phyloP scores from a whole-genome alignment of 2,888 invertebrate species.

The Muschampia plurimacula region DNA sequence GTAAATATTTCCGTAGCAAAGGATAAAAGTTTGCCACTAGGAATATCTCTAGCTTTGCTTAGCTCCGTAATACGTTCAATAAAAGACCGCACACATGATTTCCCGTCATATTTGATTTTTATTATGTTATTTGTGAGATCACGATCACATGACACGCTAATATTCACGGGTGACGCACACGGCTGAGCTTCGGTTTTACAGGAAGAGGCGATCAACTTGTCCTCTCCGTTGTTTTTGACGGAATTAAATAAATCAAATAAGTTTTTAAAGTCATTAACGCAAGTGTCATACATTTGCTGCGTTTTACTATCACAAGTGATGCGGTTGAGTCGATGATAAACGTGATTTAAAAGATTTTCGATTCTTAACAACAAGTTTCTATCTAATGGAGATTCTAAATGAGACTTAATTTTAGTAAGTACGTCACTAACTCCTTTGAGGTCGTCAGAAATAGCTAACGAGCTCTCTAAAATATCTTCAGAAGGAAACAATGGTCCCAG shows the following conservation, averaged over 20 bases:
- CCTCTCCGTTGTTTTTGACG: not conserved
- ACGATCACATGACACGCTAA: not conserved
- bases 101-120: not conserved
- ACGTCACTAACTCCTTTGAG: not conserved
- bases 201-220: not conserved
- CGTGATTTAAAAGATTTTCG: not conserved
- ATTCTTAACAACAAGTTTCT: not conserved
- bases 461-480: not conserved
- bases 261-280: not conserved
- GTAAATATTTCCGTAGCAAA: not conserved
- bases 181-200: not conserved
- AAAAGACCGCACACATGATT: not conserved
- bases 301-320: not conserved
- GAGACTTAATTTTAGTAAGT: not conserved
- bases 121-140: not conserved
- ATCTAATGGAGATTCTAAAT: not conserved
- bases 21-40: not conserved
- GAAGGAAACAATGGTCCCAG: not conserved
- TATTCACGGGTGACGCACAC: not conserved
- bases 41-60: slow-evolving; percentile 1
- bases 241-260: not conserved
- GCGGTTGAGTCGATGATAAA: not conserved
- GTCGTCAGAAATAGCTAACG: not conserved
- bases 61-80: not conserved
- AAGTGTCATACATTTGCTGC: not conserved